Conservation (phyloP, 2,888 invertebrate species). For the Troilus luridus region DNA sequence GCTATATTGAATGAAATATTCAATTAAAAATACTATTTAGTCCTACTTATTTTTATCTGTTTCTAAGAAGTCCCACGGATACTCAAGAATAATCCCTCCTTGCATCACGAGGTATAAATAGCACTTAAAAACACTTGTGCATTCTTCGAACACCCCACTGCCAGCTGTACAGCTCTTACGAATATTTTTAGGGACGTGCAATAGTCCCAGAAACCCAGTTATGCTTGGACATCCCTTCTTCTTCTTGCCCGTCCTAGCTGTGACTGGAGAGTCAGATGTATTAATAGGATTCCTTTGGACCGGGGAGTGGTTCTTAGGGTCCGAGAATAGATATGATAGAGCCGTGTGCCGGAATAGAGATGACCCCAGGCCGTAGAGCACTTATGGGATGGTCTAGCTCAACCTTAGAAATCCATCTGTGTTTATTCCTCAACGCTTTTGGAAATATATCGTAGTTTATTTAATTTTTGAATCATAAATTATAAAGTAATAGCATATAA, state of each 20-base stretch:
- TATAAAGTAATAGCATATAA: background rate
- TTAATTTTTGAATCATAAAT: background rate
- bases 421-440: background rate
- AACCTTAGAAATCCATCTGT: background rate
- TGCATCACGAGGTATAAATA: background rate
- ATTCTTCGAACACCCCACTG: background rate
- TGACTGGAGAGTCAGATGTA: slow-evolving; percentile 27
- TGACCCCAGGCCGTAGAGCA: background rate
- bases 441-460: background rate
- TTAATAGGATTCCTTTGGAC: slow-evolving; percentile 14
- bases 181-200: slow-evolving; percentile 25
- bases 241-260: background rate
- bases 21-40: background rate
- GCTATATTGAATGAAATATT: background rate
- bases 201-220: slow-evolving; percentile 38
- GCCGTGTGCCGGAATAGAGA: slow-evolving; percentile 24
- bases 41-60: background rate
- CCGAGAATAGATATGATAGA: slow-evolving; percentile 44
- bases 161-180: background rate
- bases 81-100: background rate
- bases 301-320: slow-evolving; percentile 28
- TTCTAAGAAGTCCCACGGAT: background rate
- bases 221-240: slow-evolving; percentile 24
- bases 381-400: background rate
- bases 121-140: background rate